Evolutionary conservation across 2,113 vertebrate species (phyloP).

Genomic region (Phaethornis superciliosus): DNA sequence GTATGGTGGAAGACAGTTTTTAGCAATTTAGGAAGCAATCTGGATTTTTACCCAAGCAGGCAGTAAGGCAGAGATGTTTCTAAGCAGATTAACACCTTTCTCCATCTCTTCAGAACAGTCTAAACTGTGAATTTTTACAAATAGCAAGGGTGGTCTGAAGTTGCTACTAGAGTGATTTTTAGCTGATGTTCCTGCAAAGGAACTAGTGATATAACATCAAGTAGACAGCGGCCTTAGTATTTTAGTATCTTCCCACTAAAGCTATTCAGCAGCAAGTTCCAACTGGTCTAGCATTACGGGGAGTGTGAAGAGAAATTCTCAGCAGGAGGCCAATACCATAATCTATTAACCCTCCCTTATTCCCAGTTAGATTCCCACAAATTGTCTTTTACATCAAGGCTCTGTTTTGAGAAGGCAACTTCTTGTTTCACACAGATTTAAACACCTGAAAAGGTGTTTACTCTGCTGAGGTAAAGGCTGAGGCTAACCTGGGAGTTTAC

Average conservation of each 20-base stretch:
- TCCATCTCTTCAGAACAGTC: background rate
- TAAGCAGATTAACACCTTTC: background rate
- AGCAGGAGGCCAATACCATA: background rate
- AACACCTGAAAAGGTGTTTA: background rate
- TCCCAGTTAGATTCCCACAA: background rate
- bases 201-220: background rate
- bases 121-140: background rate
- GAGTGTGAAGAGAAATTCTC: background rate
- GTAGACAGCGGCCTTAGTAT: background rate
- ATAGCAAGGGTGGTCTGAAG: background rate
- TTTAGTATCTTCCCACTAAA: background rate
- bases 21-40: background rate
- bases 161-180: background rate
- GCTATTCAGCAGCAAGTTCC: background rate
- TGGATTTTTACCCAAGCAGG: background rate
- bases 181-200: background rate
- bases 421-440: background rate
- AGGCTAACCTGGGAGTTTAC: background rate
- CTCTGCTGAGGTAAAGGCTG: background rate
- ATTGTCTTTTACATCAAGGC: background rate
- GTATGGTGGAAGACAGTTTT: background rate
- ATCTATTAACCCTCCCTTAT: background rate
- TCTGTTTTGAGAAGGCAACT: background rate
- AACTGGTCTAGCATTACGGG: background rate
- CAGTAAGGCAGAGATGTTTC: background rate